These are phyloP conservation scores for Trissoscelio sp. DNA, from an alignment of 2,888 invertebrate species.

Conservation along the genomic window DNA sequence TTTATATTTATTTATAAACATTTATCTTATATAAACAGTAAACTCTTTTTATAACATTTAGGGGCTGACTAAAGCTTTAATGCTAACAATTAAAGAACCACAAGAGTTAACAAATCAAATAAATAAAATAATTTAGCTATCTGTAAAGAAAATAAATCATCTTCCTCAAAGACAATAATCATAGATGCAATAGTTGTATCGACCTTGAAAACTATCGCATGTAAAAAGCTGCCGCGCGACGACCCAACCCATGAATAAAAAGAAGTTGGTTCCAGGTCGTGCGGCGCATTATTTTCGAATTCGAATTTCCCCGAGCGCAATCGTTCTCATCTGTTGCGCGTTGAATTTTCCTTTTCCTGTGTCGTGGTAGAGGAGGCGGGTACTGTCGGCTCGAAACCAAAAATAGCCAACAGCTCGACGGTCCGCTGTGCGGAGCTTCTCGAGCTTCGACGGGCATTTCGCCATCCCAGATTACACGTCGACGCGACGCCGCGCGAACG, in stretches of 20 bases:
- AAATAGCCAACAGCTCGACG: slow-evolving; percentile 77
- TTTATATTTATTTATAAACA: too few relatives aligned
- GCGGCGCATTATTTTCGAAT: slow-evolving; percentile 14
- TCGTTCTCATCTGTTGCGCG: slow-evolving; percentile 24
- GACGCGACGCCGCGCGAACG: slow-evolving; percentile 66
- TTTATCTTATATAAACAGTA: too few relatives aligned
- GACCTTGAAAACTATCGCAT: neutral
- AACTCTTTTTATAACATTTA: too few relatives aligned
- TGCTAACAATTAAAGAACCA: too few relatives aligned
- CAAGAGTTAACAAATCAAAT: too few relatives aligned
- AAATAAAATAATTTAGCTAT: too few relatives aligned
- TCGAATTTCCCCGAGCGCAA: neutral
- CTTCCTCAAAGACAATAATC: neutral
- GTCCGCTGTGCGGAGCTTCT: slow-evolving; percentile 72
- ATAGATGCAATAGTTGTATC: neutral
- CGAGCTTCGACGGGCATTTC: slow-evolving; percentile 77
- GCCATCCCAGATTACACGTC: slow-evolving; percentile 66
- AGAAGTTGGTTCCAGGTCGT: slow-evolving; percentile 12
- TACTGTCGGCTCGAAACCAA: slow-evolving; percentile 73
- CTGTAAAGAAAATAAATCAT: neutral
- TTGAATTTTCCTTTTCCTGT: slow-evolving; percentile 58
- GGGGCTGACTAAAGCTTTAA: too few relatives aligned
- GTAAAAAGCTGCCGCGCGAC: neutral
- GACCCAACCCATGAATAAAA: neutral
- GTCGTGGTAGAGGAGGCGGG: slow-evolving; percentile 64